Evolutionary conservation across 2,797 vertebrate species (phyloP), one percentile per base, ranked within the genome.

Genomic region (Spinus olivaceus): DNA sequence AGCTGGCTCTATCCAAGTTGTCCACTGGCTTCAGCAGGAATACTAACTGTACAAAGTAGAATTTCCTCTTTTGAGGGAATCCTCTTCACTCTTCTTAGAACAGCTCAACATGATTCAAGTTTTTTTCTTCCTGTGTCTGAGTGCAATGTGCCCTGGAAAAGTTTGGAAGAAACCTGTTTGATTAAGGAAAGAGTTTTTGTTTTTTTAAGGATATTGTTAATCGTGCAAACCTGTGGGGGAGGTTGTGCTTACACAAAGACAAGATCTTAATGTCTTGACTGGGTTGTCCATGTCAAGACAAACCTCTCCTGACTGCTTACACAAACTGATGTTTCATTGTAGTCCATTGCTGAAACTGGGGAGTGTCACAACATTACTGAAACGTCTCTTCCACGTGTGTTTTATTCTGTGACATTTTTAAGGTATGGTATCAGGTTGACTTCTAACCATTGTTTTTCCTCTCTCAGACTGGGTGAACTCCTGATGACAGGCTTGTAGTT

Each of bases 401-500:
- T 80, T 73, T 42, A 32, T 53, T 80, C 54, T 51, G 32, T 81
- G 77, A 33, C 5, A 6, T 28, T 91, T 81, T 69, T n/a, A 86
- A 92, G 61, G 39, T 91, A 60, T 24, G 35, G 66, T 86, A 56
- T 73, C 82, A 83, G 61, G 66, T 90, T 79, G 94, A 86, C 41
- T 90, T 78, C 47, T 93, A 57, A 85, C 50, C 6, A 41, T 66
- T 90, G 91, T 84, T 94, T 88, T 91, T 92, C 41, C 18, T 87
- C 27, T 70, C 61, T 72, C 70, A 73, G 85, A 73, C 85, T 83
- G 69, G 16, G 14, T 94, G 94, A 97, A 88, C 89, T 93, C 47
- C 79, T 83, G 81, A 81, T 95, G 92, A 79, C 82, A 92, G 77
- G 82, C 89, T 86, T 96, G 81, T 93, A 93, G 91, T 93, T 96